Evolutionary conservation across 2,888 invertebrate species (phyloP), one percentile per base, ranked within the genome.

Genomic region (Fissipunctia ypsillon): DNA sequence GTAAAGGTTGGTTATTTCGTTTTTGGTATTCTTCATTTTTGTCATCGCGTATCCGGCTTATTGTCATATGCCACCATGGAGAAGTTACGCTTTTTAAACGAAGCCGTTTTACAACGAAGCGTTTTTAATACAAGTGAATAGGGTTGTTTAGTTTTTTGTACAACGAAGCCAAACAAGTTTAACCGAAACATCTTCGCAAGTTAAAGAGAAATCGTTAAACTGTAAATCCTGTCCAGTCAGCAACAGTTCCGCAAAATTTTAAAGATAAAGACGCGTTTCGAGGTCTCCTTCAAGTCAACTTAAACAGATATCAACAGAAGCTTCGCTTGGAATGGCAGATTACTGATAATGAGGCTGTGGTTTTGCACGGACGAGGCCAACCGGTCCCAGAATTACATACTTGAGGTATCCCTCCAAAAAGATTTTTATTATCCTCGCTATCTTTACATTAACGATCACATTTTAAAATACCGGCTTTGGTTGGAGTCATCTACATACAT

Each of bases 311-410:
- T 67, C 66, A 59, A 74, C 80, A 76, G 74, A 81, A 78, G 67
- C 71, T 83, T 67, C 60, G 79, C 81, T 86, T 82, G 75, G 82
- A 88, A 86, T 82, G 84, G 78, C 77, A 80, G 85, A 87, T 87
- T 84, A 77, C 82, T 75, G 86, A 88, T 85, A 87, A 88, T 88
- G 83, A 83, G 80, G 82, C 83, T 87, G 82, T 76, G 80, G 84
- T 81, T 85, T 75, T 61, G 57, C n/a, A 67, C 63, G 76, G 60
- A 84, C 92, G 91, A 94, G 94, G 93, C 84, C 86, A 91, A 91
- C 94, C 86, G 85, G 93, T 93, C 89, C 78, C 65, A 75, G 81
- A 80, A 82, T n/a, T 69, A 73, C 74, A 73, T 71, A 85, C 83
- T 77, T 78, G 70, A 81, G 67, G 71, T 72, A 73, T 64, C 56